Evolutionary conservation across 2,888 invertebrate species (phyloP).

Genomic region (Neoaliturus tenellus): DNA sequence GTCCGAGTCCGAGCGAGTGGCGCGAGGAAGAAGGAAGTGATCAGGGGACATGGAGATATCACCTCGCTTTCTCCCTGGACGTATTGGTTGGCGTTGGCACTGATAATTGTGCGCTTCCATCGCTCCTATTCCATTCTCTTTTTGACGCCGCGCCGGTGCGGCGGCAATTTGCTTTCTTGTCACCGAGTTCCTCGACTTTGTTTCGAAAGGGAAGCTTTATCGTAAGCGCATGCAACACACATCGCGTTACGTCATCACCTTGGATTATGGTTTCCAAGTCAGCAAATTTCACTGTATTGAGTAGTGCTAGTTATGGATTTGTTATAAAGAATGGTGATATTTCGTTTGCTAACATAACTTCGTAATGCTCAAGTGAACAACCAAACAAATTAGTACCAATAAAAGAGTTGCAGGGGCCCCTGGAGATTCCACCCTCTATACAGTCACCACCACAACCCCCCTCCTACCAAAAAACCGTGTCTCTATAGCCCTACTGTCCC

Average conservation of each 20-base stretch:
- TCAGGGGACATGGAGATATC: constrained; percentile 27
- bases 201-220: not conserved
- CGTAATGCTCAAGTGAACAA: too few species aligned
- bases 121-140: constrained; percentile 36
- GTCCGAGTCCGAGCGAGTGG: not conserved
- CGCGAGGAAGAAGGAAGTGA: constrained; percentile 26
- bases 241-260: constrained; percentile 1
- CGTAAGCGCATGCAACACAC: not conserved
- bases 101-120: constrained; percentile 20
- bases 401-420: too few species aligned
- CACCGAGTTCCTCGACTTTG: not conserved
- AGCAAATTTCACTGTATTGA: too few species aligned
- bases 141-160: not conserved
- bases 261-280: too few species aligned
- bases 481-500: too few species aligned
- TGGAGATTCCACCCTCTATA: too few species aligned
- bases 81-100: constrained; percentile 42
- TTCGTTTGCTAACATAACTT: too few species aligned
- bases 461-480: too few species aligned
- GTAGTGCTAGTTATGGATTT: too few species aligned
- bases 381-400: too few species aligned
- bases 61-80: constrained; percentile 24
- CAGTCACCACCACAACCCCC: too few species aligned
- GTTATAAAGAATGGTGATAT: too few species aligned
- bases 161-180: not conserved